phyloP scores from a whole-genome alignment of 2,113 vertebrate species.

The Anas platyrhynchos region DNA sequence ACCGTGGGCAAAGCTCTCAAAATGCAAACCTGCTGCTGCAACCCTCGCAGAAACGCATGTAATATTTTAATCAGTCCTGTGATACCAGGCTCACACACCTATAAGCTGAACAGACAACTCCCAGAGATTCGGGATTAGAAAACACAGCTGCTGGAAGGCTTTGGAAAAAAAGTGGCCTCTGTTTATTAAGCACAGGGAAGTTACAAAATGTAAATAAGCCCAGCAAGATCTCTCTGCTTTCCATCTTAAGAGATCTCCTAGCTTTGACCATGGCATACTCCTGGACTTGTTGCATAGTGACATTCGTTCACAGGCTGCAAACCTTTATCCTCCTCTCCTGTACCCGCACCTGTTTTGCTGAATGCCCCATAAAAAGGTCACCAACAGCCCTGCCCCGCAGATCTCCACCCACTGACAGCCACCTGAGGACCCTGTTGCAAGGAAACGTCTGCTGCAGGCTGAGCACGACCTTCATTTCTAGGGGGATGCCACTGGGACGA shows the following conservation, averaged over 20 bases:
- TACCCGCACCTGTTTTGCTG: not conserved
- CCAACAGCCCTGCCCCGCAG: not conserved
- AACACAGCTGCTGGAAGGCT: not conserved
- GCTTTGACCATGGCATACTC: not conserved
- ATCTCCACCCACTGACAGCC: not conserved
- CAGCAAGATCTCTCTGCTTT: not conserved
- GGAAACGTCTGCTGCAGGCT: not conserved
- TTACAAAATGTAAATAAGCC: not conserved
- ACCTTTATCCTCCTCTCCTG: not conserved
- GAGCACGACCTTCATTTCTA: not conserved
- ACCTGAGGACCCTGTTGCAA: not conserved
- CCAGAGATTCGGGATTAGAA: not conserved
- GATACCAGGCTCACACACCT: not conserved
- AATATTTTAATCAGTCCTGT: not conserved
- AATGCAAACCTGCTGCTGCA: conserved; percentile 21
- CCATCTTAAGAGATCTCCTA: not conserved
- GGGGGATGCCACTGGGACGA: not conserved
- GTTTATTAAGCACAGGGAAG: not conserved
- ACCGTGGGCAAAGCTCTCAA: not conserved
- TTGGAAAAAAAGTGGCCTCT: not conserved
- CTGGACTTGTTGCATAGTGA: not conserved
- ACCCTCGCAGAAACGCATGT: not conserved
- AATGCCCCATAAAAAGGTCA: not conserved
- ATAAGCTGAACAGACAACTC: not conserved
- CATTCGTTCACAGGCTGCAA: fast-evolving